These are phyloP conservation scores for Pogoniulus pusillus DNA, from an alignment of 2,797 vertebrate species.

Conservation along the genomic window DNA sequence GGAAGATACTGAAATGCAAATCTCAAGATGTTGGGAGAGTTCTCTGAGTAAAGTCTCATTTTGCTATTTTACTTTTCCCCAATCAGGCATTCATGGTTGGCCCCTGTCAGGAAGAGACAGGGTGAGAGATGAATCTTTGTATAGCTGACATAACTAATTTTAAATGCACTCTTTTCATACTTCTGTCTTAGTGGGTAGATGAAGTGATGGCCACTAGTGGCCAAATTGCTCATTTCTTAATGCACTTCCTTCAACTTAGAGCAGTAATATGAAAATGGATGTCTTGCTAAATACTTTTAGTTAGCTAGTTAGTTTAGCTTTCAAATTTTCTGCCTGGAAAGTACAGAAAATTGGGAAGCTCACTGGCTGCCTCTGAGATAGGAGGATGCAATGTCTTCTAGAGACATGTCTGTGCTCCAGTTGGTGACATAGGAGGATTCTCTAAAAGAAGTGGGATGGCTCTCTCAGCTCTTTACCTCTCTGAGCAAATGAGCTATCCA, in stretches of 20 bases:
- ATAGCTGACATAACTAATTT: not conserved
- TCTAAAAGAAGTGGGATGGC: not conserved
- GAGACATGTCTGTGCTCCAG: not conserved
- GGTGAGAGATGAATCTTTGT: not conserved
- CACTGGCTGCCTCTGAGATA: not conserved
- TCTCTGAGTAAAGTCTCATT: constrained; percentile 45
- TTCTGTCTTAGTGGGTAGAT: not conserved
- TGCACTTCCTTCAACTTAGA: not conserved
- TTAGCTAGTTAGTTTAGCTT: not conserved
- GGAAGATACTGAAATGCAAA: constrained; percentile 42
- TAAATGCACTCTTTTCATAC: not conserved
- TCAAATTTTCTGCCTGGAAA: not conserved
- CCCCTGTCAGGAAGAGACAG: not conserved
- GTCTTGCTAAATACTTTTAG: not conserved
- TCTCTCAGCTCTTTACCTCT: not conserved
- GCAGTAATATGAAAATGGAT: not conserved
- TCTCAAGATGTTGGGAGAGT: constrained; percentile 42
- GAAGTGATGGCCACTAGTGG: not conserved
- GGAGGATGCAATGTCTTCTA: not conserved
- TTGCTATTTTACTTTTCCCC: constrained; percentile 27
- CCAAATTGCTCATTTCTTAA: not conserved
- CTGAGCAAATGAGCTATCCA: not conserved
- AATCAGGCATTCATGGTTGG: not conserved
- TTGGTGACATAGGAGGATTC: not conserved
- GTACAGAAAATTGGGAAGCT: not conserved